Conservation (phyloP, 2,797 vertebrate species). For the Coilia nasus region DNA sequence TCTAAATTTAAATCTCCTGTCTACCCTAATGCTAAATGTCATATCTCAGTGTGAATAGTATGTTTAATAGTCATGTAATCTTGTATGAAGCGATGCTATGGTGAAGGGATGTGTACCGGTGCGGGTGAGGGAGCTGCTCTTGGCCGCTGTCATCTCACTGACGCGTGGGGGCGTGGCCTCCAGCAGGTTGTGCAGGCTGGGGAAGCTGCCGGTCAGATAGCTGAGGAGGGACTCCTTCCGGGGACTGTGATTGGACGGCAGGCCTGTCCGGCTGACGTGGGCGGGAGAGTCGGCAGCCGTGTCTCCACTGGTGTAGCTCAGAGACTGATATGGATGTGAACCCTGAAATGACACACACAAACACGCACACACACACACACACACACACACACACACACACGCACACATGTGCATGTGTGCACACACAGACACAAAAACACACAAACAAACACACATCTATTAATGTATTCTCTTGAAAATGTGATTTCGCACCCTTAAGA, state of each 20-base stretch:
- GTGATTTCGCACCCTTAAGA: too few relatives aligned
- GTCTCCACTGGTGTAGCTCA: conserved; percentile 98
- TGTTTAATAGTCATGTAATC: too few relatives aligned
- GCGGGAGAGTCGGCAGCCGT: conserved; percentile 96
- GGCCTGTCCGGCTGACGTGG: conserved; percentile 82
- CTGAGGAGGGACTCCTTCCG: conserved; percentile 95
- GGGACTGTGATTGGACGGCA: conserved; percentile 89
- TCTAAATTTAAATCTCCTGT: too few relatives aligned
- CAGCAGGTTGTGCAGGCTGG: conserved; percentile 94
- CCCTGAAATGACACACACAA: conserved; percentile 74
- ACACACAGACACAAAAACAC: too few relatives aligned
- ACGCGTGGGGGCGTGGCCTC: conserved; percentile 90
- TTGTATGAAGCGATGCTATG: background rate
- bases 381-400: conserved; percentile 64
- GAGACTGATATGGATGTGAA: conserved; percentile 94
- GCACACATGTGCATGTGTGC: too few relatives aligned
- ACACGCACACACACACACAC: conserved; percentile 13
- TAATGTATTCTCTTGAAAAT: too few relatives aligned
- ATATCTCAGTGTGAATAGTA: too few relatives aligned
- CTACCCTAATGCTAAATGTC: too few relatives aligned
- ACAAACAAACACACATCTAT: too few relatives aligned
- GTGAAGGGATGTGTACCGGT: conserved; percentile 76
- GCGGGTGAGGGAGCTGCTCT: conserved; percentile 90
- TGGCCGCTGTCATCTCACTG: conserved; percentile 78
- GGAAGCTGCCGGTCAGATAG: conserved; percentile 96